Evolutionary conservation across 2,797 vertebrate genomes (phyloP).

Genomic region (Petrocephalus sullivani): DNA sequence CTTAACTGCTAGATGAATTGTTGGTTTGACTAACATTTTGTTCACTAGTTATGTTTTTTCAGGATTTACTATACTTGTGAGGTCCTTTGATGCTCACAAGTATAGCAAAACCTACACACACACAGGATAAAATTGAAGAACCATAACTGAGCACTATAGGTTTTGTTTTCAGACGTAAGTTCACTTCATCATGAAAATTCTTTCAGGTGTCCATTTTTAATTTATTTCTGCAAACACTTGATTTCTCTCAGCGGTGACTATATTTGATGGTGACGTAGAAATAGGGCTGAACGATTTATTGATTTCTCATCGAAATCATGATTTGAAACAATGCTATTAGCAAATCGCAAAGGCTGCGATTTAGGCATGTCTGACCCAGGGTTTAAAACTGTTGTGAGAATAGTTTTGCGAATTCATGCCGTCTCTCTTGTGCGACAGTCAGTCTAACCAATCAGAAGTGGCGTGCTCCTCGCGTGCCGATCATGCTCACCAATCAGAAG

Average conservation of each 20-base stretch:
- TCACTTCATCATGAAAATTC: background rate
- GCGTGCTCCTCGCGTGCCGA: no score
- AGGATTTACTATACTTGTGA: no score
- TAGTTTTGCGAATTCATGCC: no score
- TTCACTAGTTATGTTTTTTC: background rate
- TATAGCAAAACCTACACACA: background rate
- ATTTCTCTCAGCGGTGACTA: constrained; percentile 30
- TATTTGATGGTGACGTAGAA: constrained; percentile 22
- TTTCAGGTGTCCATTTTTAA: constrained; percentile 16
- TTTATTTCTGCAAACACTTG: constrained; percentile 3
- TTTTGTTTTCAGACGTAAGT: background rate
- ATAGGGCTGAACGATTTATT: background rate
- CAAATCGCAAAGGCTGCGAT: no score
- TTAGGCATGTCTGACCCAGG: no score
- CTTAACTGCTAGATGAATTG: background rate
- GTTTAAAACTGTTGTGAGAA: no score
- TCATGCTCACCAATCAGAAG: no score
- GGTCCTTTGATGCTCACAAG: no score
- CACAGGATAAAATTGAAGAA: background rate
- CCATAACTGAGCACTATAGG: background rate
- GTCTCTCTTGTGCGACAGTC: no score
- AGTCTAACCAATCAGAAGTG: no score
- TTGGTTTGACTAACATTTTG: background rate
- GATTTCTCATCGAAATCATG: no score
- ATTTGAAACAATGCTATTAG: no score